Evolutionary conservation across 2,888 invertebrate genomes (phyloP).

Genomic region (Aromia moschata): DNA sequence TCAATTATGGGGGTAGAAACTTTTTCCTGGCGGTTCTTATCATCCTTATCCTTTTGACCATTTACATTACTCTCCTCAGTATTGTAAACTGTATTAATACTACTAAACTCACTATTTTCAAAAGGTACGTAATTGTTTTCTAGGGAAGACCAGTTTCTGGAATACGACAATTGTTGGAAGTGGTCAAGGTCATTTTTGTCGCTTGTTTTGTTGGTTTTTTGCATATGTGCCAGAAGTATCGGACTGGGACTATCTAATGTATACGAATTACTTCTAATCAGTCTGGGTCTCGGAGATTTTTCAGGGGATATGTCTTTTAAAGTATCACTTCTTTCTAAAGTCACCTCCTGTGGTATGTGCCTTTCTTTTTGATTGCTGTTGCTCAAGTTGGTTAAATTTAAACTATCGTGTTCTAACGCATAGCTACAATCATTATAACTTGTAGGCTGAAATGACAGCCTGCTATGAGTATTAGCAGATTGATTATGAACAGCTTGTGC

Average conservation of each 20-base stretch:
- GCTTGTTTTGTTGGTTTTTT: constrained; percentile 54
- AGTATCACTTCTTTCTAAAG: not conserved
- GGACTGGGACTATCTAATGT: constrained; percentile 82
- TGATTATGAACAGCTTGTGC: no score
- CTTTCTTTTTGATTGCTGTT: constrained; percentile 17
- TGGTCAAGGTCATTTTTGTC: constrained; percentile 1
- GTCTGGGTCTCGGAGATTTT: constrained; percentile 59
- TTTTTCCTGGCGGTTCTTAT: constrained; percentile 20
- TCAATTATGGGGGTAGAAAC: constrained; percentile 44
- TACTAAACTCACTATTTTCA: constrained; percentile 42
- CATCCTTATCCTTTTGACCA: constrained; percentile 2
- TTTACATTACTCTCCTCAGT: constrained; percentile 9
- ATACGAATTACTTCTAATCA: constrained; percentile 81
- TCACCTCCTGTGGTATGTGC: not conserved
- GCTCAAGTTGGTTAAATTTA: constrained; percentile 6
- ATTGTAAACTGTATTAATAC: constrained; percentile 40
- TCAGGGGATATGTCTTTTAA: constrained; percentile 15
- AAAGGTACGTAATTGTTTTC: constrained; percentile 40
- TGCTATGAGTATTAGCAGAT: no score
- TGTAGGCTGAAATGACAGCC: no score
- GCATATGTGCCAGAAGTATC: constrained; percentile 72
- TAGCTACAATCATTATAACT: no score
- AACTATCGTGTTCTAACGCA: no score
- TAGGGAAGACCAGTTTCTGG: constrained; percentile 37
- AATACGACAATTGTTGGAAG: constrained; percentile 12